Evolutionary conservation across 2,888 invertebrate species (phyloP), one percentile per base, ranked within the genome.

Genomic region (Trissoscelio sp.): DNA sequence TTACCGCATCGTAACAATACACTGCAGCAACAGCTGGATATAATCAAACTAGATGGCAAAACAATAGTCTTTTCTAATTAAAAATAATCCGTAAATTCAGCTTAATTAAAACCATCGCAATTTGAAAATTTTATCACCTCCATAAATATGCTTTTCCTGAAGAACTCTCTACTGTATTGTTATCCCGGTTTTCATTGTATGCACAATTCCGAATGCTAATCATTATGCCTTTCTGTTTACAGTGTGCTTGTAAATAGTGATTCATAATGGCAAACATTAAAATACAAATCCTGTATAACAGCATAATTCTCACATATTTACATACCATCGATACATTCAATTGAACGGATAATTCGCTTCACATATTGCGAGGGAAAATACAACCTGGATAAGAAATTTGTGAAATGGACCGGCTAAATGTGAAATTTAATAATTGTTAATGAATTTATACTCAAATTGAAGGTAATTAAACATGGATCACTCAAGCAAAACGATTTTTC

Each of bases 1-100:
- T 48, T 64, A 64, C 20, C 24, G 34, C 34, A 48, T 22, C 34
- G 20, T 14, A 34, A 64, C 48, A 64, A 48, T 64, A 12, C 64
- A 9, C 18, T n/a, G 20, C 62, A 31, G 44, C 44, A 46, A 16
- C 62, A 28, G 46, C 14, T 64, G 64, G 48, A 48, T 48, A 48
- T 24, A 37, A 64, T 34, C 34, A 46, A 34, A 55, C 11, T 4
- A 31, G n/a, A 34, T 24, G 20, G 20, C 12, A 34, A 48, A 48
- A 64, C 48, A 64, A 64, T 64, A 3, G 20, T 20, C 18, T 6
- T 31, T 28, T 16, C 31, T 31, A 44, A 62, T 62, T 46, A 28
- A 46, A 62, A 44, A 46, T 46, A 44, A 31, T 46, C 44, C 18
- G 18, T 58, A 16, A 46, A 46, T 44, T 58, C 14, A 2, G 24